Evolutionary conservation across 2,113 vertebrate species (phyloP), one percentile per base, ranked within the genome.

Genomic region (Pelmatolapia mariae): DNA sequence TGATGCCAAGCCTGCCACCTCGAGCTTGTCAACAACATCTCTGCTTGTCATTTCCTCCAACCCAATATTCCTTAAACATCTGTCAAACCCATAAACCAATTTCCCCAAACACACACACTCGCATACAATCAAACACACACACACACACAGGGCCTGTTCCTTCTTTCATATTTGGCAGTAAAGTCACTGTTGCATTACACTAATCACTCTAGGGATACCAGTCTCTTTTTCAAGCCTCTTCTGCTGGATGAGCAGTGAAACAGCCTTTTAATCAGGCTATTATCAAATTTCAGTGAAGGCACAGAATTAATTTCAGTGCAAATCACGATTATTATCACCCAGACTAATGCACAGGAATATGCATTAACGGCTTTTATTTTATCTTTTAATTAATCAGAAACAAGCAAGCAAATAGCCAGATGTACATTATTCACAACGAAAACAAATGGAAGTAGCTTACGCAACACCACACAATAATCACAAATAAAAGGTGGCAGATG

Each of bases 1-100:
- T 89, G 47, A 86, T 87, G 90, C 87, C 94, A 91, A 71, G 19
- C 18, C 83, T 87, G 90, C 83, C 90, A 86, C 85, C 83, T 89
- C 31, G 5, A 54, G 78, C 92, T 85, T 85, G 84, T 94, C 93
- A 89, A 83, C 89, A 92, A 56, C 86, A 80, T 83, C 81, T 87
- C 79, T 90, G 43, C 80, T 86, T 82, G 81, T 89, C 85, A 78
- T 93, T 89, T 89, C 68, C 78, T 84, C 61, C 16, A 82, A 56
- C 85, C 79, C 85, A 83, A 89, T 63, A 43, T 50, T 52, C 36
- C 43, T 82, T 59, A 22, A 88, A 87, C 50, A 57, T 89, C 87
- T 90, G 66, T 88, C 52, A 87, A 86, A 71, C 45, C 54, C 50
- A 89, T 80, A 86, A 83, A 81, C 73, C 82, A 50, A 43, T 86